phyloP scores from a whole-genome alignment of 2,888 invertebrate species.

The Cremastobaeus sp. region DNA sequence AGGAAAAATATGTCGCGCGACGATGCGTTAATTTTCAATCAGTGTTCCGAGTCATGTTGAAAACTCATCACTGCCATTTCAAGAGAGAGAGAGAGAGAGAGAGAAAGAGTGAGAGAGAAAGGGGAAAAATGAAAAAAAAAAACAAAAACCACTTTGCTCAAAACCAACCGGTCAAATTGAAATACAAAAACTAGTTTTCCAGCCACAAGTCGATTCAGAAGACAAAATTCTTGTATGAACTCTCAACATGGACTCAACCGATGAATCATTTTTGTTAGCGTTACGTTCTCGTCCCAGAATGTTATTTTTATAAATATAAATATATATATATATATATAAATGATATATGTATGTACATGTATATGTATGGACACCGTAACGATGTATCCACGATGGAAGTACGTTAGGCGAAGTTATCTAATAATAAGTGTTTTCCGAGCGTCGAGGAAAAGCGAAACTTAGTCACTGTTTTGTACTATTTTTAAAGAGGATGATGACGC shows the following conservation, averaged over 20 bases:
- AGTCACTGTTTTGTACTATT: constrained; percentile 78
- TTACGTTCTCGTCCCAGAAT: constrained; percentile 74
- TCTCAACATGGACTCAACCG: constrained; percentile 47
- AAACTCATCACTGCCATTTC: constrained; percentile 33
- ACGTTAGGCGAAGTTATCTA: constrained; percentile 60
- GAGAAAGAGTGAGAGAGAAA: not conserved
- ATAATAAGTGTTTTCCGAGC: constrained; percentile 72
- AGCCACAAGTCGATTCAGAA: not conserved
- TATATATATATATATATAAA: constrained; percentile 61
- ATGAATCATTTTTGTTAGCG: constrained; percentile 56
- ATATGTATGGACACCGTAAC: constrained; percentile 72
- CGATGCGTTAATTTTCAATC: constrained; percentile 14
- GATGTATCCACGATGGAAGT: constrained; percentile 61
- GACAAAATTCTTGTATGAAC: constrained; percentile 4
- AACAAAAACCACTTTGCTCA: constrained; percentile 29
- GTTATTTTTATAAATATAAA: constrained; percentile 76
- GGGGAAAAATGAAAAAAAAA: not conserved
- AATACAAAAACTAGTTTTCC: not conserved
- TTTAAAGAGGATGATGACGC: constrained; percentile 64
- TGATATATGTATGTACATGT: constrained; percentile 67
- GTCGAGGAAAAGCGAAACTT: constrained; percentile 74
- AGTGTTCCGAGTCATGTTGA: constrained; percentile 30
- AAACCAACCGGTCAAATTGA: constrained; percentile 24
- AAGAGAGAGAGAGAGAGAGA: not conserved
- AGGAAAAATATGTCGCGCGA: constrained; percentile 13